phyloP scores from a whole-genome alignment of 2,888 invertebrate species.

The Tenthredo distinguenda region DNA sequence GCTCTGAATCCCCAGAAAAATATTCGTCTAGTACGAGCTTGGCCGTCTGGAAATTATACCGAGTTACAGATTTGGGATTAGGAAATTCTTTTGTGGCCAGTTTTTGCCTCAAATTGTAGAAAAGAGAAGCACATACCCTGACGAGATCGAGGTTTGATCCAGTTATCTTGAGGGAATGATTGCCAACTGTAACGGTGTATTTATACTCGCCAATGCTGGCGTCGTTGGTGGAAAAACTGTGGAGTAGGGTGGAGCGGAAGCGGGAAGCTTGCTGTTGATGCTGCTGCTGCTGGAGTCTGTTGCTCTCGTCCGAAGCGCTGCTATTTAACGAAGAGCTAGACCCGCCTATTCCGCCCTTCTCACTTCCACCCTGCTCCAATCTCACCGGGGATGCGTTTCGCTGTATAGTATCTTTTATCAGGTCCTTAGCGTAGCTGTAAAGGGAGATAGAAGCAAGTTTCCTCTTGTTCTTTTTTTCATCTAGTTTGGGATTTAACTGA shows the following conservation, averaged over 20 bases:
- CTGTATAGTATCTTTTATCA: slow-evolving; percentile 97
- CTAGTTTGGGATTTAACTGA: neutral
- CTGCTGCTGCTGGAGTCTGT: slow-evolving; percentile 75
- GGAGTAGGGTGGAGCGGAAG: slow-evolving; percentile 83
- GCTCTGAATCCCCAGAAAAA: slow-evolving; percentile 79
- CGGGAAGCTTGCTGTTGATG: slow-evolving; percentile 80
- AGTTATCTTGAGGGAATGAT: slow-evolving; percentile 91
- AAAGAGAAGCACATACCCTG: slow-evolving; percentile 81
- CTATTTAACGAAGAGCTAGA: slow-evolving; percentile 91
- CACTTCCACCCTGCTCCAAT: slow-evolving; percentile 81
- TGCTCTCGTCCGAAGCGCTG: slow-evolving; percentile 84
- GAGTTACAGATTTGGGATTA: neutral
- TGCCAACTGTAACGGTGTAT: slow-evolving; percentile 92
- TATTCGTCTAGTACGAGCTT: slow-evolving; percentile 94
- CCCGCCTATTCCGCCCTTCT: slow-evolving; percentile 82
- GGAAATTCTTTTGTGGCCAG: neutral
- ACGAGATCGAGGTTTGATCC: slow-evolving; percentile 92
- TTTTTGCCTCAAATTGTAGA: neutral
- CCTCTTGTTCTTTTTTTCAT: slow-evolving; percentile 37
- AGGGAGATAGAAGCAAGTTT: slow-evolving; percentile 46
- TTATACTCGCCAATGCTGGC: slow-evolving; percentile 92
- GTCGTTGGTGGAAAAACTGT: slow-evolving; percentile 91
- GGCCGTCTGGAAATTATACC: slow-evolving; percentile 83
- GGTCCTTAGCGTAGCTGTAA: slow-evolving; percentile 91
- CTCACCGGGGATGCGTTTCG: slow-evolving; percentile 96